A percentile compares a stretch with the other conserved stretches of the same genome.
phyloP scores from a whole-genome alignment of 2,113 vertebrate genomes.

The Myotis lucifugus region DNA sequence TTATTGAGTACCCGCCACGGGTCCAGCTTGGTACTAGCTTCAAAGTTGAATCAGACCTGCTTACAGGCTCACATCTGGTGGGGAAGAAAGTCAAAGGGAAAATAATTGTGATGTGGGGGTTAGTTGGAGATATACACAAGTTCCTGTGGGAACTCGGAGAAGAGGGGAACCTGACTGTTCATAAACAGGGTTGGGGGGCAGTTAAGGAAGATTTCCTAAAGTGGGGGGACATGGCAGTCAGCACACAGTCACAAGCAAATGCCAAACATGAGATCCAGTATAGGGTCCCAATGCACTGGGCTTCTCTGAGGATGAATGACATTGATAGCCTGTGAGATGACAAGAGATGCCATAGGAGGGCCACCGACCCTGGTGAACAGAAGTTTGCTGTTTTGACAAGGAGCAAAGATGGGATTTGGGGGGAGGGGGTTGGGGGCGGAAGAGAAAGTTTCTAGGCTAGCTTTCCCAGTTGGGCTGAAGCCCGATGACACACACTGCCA shows the following conservation, averaged over 20 bases:
- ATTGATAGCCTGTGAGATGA: neutral
- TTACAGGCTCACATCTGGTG: neutral
- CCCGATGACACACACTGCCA: neutral
- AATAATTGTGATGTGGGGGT: rapidly evolving
- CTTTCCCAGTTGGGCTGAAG: neutral
- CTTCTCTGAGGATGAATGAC: neutral
- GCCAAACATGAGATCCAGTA: neutral
- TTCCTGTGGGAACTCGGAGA: neutral
- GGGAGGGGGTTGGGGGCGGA: neutral
- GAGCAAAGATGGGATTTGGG: neutral
- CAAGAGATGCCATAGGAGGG: neutral
- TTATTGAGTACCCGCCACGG: neutral
- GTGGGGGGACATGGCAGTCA: neutral
- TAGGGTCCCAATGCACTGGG: neutral
- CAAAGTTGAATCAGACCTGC: neutral
- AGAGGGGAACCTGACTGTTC: neutral
- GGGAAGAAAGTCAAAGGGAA: neutral
- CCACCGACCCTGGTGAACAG: neutral
- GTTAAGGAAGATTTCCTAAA: neutral
- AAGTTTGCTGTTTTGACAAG: neutral
- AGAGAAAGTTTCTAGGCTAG: neutral
- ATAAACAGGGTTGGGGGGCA: neutral
- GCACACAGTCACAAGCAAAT: neutral
- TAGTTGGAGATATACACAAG: neutral
- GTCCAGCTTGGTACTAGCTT: neutral